Base-by-base conservation (phyloP, 2,888 invertebrate genomes). In the Eucera pruinosa region DNA sequence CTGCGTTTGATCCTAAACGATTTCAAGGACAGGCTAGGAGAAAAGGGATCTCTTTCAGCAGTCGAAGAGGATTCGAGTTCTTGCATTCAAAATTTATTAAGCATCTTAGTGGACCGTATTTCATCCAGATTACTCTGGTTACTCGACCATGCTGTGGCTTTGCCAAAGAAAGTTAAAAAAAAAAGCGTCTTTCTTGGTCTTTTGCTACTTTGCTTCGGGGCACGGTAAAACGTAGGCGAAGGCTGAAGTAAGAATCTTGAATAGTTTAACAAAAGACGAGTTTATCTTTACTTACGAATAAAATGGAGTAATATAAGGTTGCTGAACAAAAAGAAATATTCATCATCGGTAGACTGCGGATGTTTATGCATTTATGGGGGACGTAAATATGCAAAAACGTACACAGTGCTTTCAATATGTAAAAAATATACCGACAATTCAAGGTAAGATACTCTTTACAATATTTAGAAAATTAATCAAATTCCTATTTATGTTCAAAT, bases 101-200 rank as follows among this genome's bases (percentile, higher is more conserved):
- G 18, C 61, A 36, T 50, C 62, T 64, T 68, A 54, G 67, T 57
- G 68, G 75, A 70, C 47, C 55, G 66, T 47, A 64, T 77, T 64
- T 80, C 54, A 68, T 52, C 47, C 64, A 36, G 61, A 61, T 71
- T 80, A 80, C 68, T 33, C 45, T 18, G 65, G 64, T 64, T 50
- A 69, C 47, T 52, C 64, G 65, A 65, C 68, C 77, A 23, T 58
- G 50, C 52, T 39, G 30, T 67, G 55, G 72, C 58, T 69, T 66
- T 36, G 58, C 62, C 48, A 70, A 73, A 54, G 48, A 70, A 72
- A 67, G 47, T 64, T 23, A 15, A 15, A 11, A 41, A 71, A 36
- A 52, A 58, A 33, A 33, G 7, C 33, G 4, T 3, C 50, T 27
- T 9, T 9, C 13, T 47, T 13, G 18, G 9, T 36, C 13, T 61